Evolutionary conservation across 30 jellyfish, hydroid and myxozoan species (phyloP).

Genomic region (Nemopilema nomurai): DNA sequence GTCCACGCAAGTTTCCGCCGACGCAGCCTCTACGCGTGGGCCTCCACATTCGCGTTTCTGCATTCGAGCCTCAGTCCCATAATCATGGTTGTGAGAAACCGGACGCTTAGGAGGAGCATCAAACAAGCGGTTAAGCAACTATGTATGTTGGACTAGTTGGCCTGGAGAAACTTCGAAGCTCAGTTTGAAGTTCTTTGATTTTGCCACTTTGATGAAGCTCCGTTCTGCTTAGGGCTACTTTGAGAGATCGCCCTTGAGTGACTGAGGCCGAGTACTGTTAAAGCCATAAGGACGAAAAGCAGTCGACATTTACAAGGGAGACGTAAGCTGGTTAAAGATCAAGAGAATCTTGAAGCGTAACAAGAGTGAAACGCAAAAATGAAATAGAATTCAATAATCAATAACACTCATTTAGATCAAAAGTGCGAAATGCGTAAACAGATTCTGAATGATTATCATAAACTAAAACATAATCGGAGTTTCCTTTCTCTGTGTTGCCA

Average conservation of each 20-base stretch:
- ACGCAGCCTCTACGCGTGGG: constrained; percentile 62
- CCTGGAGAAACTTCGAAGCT: not conserved
- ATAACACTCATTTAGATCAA: not conserved
- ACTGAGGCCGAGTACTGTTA: too few relatives aligned
- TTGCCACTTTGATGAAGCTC: too few relatives aligned
- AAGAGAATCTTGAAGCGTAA: too few relatives aligned
- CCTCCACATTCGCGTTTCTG: constrained; percentile 36
- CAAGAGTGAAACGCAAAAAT: not conserved
- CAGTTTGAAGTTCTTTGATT: not conserved
- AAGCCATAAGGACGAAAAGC: too few relatives aligned
- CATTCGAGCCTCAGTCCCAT: constrained; percentile 55
- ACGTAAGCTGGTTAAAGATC: too few relatives aligned
- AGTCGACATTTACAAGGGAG: too few relatives aligned
- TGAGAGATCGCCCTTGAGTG: too few relatives aligned
- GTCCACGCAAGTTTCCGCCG: constrained; percentile 6
- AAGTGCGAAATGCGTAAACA: not conserved
- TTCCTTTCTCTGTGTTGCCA: not conserved
- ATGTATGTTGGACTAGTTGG: not conserved
- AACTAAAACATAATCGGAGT: not conserved
- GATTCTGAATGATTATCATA: not conserved
- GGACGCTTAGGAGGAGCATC: not conserved
- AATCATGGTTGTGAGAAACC: constrained; percentile 43
- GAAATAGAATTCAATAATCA: not conserved
- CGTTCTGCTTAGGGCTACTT: too few relatives aligned
- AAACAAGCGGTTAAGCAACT: not conserved